A percentile compares a stretch with the other conserved stretches of the same genome.
phyloP scores from a whole-genome alignment of 2,113 vertebrate genomes.

The Aegotheles bennettii region DNA sequence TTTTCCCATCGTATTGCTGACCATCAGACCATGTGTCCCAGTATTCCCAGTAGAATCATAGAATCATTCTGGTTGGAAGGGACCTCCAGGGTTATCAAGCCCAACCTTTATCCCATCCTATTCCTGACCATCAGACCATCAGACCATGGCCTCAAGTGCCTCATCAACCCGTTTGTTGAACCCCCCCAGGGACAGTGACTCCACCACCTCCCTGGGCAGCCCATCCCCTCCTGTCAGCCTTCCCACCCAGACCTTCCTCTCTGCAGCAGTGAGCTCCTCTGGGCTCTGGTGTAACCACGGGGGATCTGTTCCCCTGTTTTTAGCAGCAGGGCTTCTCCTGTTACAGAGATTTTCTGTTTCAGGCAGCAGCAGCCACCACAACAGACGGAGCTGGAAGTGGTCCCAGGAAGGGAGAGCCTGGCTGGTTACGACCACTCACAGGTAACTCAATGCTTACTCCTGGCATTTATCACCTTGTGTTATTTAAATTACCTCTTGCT shows the following conservation, averaged over 20 bases:
- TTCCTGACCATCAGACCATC: too few relatives aligned
- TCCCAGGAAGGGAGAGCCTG: slow-evolving; percentile 78
- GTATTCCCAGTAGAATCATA: too few relatives aligned
- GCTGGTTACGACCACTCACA: slow-evolving; percentile 79
- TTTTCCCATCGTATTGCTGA: too few relatives aligned
- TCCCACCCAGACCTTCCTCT: background rate
- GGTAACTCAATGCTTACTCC: background rate
- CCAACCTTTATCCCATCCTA: too few relatives aligned
- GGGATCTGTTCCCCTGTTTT: background rate
- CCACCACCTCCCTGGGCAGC: too few relatives aligned
- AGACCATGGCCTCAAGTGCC: too few relatives aligned
- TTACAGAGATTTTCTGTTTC: background rate
- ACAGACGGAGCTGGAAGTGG: slow-evolving; percentile 85
- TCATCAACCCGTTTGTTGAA: too few relatives aligned
- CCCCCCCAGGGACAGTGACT: too few relatives aligned
- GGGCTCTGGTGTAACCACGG: background rate
- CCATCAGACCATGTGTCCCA: too few relatives aligned
- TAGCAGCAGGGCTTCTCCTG: background rate
- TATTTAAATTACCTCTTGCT: background rate
- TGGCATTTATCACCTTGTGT: accelerated
- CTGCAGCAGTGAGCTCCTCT: background rate
- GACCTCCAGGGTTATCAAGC: too few relatives aligned
- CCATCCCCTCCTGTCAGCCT: too few relatives aligned
- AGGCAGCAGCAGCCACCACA: slow-evolving; percentile 80
- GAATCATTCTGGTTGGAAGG: too few relatives aligned